These are phyloP conservation scores for Meloidogyne exigua DNA, from an alignment of 1,140 invertebrate species.

Conservation along the genomic window DNA sequence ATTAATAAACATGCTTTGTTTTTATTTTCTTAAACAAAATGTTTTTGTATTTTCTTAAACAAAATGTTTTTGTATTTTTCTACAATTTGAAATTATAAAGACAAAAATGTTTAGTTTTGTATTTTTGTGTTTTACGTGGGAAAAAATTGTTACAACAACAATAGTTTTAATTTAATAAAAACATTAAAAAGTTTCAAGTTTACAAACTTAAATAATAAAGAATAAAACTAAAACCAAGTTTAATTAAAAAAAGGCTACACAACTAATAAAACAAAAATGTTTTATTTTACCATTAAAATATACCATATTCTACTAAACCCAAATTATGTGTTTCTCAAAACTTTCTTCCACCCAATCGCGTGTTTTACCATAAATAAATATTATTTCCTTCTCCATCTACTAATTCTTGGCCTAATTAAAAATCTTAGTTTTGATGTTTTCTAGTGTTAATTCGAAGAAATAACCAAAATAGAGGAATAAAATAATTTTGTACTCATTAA, in stretches of 20 bases:
- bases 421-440: not conserved
- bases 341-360: not conserved
- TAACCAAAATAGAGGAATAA: not conserved
- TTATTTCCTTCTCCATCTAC: not conserved
- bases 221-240: too few relatives aligned
- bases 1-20: not conserved
- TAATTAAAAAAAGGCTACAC: too few relatives aligned
- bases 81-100: conserved; percentile 2
- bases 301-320: too few relatives aligned
- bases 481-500: conserved; percentile 5
- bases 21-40: not conserved
- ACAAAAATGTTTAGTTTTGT: not conserved
- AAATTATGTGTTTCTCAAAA: not conserved
- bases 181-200: too few relatives aligned
- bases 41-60: not conserved
- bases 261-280: too few relatives aligned
- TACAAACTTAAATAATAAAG: too few relatives aligned
- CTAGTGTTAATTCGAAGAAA: not conserved
- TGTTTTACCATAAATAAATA: not conserved
- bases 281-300: not conserved
- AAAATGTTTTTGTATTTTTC: not conserved
- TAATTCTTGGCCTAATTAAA: conserved; percentile 5
- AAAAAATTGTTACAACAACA: too few relatives aligned
- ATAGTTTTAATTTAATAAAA: too few relatives aligned
- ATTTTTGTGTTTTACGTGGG: too few relatives aligned